Base-by-base conservation (phyloP, 2,113 vertebrate species). In the Candoia aspera region DNA sequence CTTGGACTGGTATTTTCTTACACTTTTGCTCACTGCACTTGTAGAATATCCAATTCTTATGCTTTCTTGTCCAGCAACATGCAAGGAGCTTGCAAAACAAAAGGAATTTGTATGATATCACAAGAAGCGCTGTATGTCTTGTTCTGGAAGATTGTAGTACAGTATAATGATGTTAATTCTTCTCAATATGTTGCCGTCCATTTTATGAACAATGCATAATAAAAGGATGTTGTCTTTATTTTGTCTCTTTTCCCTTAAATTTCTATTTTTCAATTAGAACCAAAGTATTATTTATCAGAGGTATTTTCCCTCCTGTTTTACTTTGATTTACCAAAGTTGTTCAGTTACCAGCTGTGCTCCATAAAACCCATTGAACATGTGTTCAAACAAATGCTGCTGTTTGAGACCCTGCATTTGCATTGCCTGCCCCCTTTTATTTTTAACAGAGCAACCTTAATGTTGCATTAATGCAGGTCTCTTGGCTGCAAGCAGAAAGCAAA, bases 401-500 rank as follows among this genome's bases (percentile, higher is more conserved):
- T 91, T 57, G 90, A 89, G 86, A 2, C 17, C 88, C 8, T 19
- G n/a, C n/a, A 91, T 93, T 57, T 87, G 88, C 88, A 86, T 58
- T 94, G 88, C 93, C 60, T 94, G 93, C 58, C 87, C 94, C 92
- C 29, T 92, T 94, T 92, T 57, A 92, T 49, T 59, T 89, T 79
- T 92, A 46, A 92, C 92, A 95, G 94, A 84, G 62, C 84, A 95
- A 68, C 59, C 86, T 55, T 94, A 94, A 88, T 46, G 88, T 68
- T 93, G 90, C 91, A 92, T 92, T 94, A 96, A 95, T 68, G 60
- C 94, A 91, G 83, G 23, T 94, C 93, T 93, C 95, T 42, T 88
- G 84, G 90, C 79, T 88, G 90, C 96, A 94, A 93, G 95, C 86
- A 64, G 93, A 93, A 92, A 93, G 92, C 94, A 94, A 95, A 96